Conservation (phyloP, 2,113 vertebrate genomes). For the Vidua chalybeata region DNA sequence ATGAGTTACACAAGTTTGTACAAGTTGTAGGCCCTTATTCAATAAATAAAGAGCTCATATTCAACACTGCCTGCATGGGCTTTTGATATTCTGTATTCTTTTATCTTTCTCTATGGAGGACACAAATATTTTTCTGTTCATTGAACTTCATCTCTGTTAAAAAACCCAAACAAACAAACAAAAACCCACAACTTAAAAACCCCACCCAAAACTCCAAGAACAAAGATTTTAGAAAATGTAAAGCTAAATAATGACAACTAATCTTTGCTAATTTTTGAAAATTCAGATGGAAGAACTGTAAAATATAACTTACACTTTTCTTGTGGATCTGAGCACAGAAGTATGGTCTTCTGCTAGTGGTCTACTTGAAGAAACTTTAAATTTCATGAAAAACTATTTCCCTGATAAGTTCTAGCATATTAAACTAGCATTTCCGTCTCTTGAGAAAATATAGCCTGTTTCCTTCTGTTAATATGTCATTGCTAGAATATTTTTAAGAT, state of each 20-base stretch:
- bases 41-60: neutral
- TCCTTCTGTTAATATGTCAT: neutral
- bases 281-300: neutral
- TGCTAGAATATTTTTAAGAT: neutral
- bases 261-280: neutral
- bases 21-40: neutral
- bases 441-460: neutral
- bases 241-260: neutral
- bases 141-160: neutral
- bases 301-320: neutral
- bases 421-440: neutral
- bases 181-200: neutral
- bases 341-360: neutral
- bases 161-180: neutral
- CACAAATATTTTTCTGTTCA: neutral
- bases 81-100: neutral
- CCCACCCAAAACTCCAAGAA: neutral
- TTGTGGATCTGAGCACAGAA: neutral
- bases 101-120: neutral
- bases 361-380: neutral
- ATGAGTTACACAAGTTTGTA: neutral
- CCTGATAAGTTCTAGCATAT: neutral
- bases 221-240: neutral
- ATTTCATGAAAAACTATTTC: neutral
- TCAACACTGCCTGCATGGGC: neutral